A percentile compares a stretch with the other conserved stretches of the same genome.
Conservation (phyloP, 2,113 vertebrate species). For the Ranitomeya variabilis region DNA sequence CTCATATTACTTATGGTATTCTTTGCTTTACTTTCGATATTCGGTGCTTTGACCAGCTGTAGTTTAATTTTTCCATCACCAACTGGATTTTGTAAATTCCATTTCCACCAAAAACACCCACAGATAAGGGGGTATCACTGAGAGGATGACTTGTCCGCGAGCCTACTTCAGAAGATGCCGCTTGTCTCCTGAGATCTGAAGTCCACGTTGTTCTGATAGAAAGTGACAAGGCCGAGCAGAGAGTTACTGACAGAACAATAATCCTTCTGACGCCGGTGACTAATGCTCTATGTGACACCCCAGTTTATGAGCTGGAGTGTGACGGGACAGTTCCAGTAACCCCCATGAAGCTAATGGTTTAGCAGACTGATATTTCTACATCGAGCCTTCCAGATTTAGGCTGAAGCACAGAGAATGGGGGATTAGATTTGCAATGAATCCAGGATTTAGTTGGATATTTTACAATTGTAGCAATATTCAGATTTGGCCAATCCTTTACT, state of each 20-base stretch:
- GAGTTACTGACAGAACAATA: slow-evolving; percentile 22
- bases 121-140: neutral
- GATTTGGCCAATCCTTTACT: neutral
- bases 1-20: neutral
- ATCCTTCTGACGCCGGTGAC: slow-evolving; percentile 1
- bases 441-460: neutral
- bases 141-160: neutral
- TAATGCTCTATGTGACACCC: slow-evolving; percentile 9
- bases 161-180: slow-evolving; percentile 18
- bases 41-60: too few relatives aligned
- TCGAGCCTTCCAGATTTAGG: neutral
- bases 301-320: neutral
- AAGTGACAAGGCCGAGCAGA: slow-evolving; percentile 18
- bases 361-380: neutral
- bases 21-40: neutral
- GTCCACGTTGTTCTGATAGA: neutral
- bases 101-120: neutral
- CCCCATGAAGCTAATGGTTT: neutral
- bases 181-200: slow-evolving; percentile 13
- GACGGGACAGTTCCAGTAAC: slow-evolving; percentile 7
- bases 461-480: neutral
- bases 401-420: neutral
- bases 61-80: too few relatives aligned
- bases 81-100: neutral
- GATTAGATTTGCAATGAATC: neutral